Base-by-base conservation (phyloP, 2,888 invertebrate genomes). In the Catotricha subobsoleta region DNA sequence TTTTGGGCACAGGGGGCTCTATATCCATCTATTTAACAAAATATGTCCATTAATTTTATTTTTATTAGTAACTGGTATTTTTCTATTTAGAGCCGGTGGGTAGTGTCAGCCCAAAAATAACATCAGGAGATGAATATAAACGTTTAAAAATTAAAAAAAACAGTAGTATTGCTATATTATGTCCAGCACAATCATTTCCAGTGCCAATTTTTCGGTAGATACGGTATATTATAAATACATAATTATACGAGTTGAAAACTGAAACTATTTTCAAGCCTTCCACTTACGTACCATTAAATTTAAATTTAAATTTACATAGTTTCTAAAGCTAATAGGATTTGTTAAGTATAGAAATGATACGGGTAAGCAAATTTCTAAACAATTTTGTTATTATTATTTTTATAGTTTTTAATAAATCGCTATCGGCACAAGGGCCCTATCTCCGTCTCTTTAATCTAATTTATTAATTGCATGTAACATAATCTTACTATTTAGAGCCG, bases 131-230 rank as follows among this genome's bases (percentile, higher is more conserved):
- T 66, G 57, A 68, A 62, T 53, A 66, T 65, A 66, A 73, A 67
- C 62, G 65, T 69, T 57, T 72, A 67, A 58, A 58, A 47, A 54
- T 57, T 49, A 55, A 62, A 47, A 52, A 64, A 51, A 60, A 62
- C 47, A 57, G 57, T 50, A 70, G 69, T 56, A 65, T 76, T 51
- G 74, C 77, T 35, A 57, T 81, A 47, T 63, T 77, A 50, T 81
- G 80, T 60, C 79, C 79, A 43, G 79, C 80, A 16, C 80, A 80
- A 60, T 78, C 76, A 20, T 81, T 72, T 64, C 80, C 80, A 45
- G 72, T 78, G 56, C 79, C 80, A 53, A 62, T 71, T 48, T 72
- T 74, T 70, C 76, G 77, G 78, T 80, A 73, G 68, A n/a, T n/a
- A n/a, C n/a, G n/a, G n/a, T n/a, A n/a, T n/a, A n/a, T n/a, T n/a